Evolutionary conservation across 2,888 invertebrate species (phyloP), one percentile per base, ranked within the genome.

Genomic region (Ormyrus thymus): DNA sequence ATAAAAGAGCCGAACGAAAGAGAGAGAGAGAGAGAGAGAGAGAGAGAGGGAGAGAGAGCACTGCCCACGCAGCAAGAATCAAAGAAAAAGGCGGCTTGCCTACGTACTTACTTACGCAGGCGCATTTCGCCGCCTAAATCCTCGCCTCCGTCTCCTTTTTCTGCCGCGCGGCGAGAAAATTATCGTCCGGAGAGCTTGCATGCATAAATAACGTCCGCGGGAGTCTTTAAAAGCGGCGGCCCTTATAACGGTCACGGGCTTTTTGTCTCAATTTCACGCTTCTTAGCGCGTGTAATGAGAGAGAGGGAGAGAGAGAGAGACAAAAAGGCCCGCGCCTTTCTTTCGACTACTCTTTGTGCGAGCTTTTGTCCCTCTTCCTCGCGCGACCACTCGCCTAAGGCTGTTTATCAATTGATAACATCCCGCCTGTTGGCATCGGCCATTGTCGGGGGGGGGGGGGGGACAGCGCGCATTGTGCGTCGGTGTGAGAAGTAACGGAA

Each of bases 191-290:
- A 29, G 29, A 29, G 29, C 29, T 29, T 15, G 9, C 50, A 43
- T 6, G 56, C 55, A 1, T 73, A 48, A 65, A 73, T 15, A 43
- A 29, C 46, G 48, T 55, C 55, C 8, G 6, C 64, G 45, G 50
- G 13, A 64, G 50, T 64, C 50, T 64, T 51, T 64, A 64, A 64
- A 9, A 7, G 48, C 58, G n/a, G 48, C 46, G 53, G 56, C 8
- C 55, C 64, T 55, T 48, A 43, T 58, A 56, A 65, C 59, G 59
- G 74, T 66, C 65, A 58, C 66, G 70, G 56, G 55, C 70, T 70
- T 77, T 77, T 66, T 66, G 59, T 68, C 66, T 66, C 77, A 72
- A 78, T 78, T 78, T 78, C 77, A 78, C 68, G 77, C 71, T 29
- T 66, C 72, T 78, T 66, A 72, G 53, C 48, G 66, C 72, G 11